Percentiles rank a stretch among this genome's conserved stretches.
phyloP scores from a whole-genome alignment of 2,888 invertebrate genomes.

The Ptychoptera contaminata region DNA sequence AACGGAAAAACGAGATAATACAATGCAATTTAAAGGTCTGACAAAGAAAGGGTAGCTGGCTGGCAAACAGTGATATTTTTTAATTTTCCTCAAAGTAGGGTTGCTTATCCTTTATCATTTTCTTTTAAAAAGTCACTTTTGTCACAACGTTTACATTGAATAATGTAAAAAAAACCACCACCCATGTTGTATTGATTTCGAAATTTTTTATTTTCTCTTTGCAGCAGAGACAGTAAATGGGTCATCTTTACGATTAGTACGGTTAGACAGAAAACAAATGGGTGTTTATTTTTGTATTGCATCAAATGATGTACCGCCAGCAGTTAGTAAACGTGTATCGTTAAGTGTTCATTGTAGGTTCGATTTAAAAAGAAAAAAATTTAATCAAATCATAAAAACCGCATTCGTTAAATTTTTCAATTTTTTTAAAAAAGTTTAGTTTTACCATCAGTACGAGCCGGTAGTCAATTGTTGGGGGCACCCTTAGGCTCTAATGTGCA shows the following conservation, averaged over 20 bases:
- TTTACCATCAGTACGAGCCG: conserved; percentile 75
- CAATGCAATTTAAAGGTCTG: too few species aligned
- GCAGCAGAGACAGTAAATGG: conserved; percentile 66
- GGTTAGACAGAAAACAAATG: conserved; percentile 78
- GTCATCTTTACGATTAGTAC: conserved; percentile 53
- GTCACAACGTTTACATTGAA: too few species aligned
- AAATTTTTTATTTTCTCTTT: too few species aligned
- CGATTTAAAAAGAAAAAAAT: neutral
- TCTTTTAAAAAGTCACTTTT: too few species aligned
- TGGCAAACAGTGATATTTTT: too few species aligned
- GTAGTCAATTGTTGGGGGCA: conserved; percentile 76
- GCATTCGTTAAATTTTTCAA: neutral
- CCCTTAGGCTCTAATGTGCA: conserved; percentile 74
- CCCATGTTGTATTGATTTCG: too few species aligned
- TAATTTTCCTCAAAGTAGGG: too few species aligned
- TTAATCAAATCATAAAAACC: neutral
- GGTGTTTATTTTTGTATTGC: conserved; percentile 86
- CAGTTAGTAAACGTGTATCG: conserved; percentile 75
- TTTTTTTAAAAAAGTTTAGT: conserved; percentile 36
- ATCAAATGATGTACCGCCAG: conserved; percentile 80
- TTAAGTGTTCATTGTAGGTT: conserved; percentile 82
- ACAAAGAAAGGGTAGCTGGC: too few species aligned
- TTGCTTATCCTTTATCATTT: too few species aligned
- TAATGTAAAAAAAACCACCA: too few species aligned
- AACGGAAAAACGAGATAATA: too few species aligned